Evolutionary conservation across 2,888 invertebrate species (phyloP).

Genomic region (Dusona sp.): DNA sequence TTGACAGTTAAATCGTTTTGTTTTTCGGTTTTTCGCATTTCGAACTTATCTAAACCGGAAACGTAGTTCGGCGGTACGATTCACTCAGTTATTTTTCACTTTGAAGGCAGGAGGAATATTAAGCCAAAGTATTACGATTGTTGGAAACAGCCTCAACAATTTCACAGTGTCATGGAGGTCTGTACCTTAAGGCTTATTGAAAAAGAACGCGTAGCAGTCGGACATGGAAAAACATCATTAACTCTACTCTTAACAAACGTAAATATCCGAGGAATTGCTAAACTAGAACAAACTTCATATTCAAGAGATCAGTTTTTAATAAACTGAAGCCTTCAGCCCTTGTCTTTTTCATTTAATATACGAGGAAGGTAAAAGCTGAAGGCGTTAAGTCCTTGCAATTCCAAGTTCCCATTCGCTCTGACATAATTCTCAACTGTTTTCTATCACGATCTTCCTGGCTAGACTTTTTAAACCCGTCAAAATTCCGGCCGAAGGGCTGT

Average conservation of each 20-base stretch:
- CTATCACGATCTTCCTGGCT: not conserved
- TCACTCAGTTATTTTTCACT: too few relatives aligned
- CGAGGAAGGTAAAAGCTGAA: not conserved
- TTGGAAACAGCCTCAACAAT: too few relatives aligned
- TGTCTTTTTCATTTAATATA: not conserved
- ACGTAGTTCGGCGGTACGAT: too few relatives aligned
- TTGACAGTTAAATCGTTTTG: too few relatives aligned
- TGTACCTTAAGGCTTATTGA: too few relatives aligned
- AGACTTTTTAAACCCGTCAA: not conserved
- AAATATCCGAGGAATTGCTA: not conserved
- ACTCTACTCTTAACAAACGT: not conserved
- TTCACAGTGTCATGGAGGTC: too few relatives aligned
- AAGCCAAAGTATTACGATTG: too few relatives aligned
- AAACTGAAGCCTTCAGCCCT: not conserved
- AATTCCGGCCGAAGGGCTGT: not conserved
- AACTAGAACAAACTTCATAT: not conserved
- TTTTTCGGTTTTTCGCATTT: too few relatives aligned
- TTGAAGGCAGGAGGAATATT: too few relatives aligned
- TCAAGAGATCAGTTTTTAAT: not conserved
- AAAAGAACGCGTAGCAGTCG: too few relatives aligned
- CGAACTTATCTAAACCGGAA: too few relatives aligned
- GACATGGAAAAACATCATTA: not conserved
- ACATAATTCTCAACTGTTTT: not conserved
- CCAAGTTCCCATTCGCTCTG: not conserved
- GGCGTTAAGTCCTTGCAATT: not conserved